Base-by-base conservation (phyloP, 2,888 invertebrate species). In the Laspeyria flexula region DNA sequence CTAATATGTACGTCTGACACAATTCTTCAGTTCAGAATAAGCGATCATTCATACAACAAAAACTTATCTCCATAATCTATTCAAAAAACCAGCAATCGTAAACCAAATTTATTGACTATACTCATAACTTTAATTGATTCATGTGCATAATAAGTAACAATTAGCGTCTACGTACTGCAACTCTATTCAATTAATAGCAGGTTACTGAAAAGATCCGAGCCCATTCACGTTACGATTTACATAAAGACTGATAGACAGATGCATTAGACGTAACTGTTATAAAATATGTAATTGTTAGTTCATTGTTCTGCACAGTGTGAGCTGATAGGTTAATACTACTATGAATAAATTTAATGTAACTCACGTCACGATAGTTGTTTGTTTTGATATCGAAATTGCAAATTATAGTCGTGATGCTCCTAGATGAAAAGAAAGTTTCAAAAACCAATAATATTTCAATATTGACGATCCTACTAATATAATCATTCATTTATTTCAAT, bases 191-290 rank as follows among this genome's bases (percentile, higher is more conserved):
- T 21, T 64, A 62, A 62, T 59, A 55, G 45, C 45, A 53, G 23
- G 50, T 54, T 45, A 41, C n/a, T 40, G 46, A 52, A 52, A 42
- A 48, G 47, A 43, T 25, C 44, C 38, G 21, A 38, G 25, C 31
- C 15, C 30, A 38, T 30, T 27, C 37, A 25, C 30, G 37, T 37
- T 38, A 33, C 47, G 27, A 41, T 46, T 43, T 37, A 51, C 53
- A 43, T 41, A 37, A 7, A 35, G 45, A 30, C 54, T 70, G 70
- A 66, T 60, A 56, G 57, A 49, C 69, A 57, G 54, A 60, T 65
- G 58, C 55, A 66, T 65, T 68, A 71, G 38, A 56, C 53, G 55
- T 43, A 6, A 42, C 39, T 29, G 43, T 37, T 30, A 48, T 43
- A 42, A 43, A 42, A 18, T 2, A 16, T 56, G 47, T 71, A 67